phyloP scores from a whole-genome alignment of 2,113 vertebrate genomes.

The Catharus minimus region DNA sequence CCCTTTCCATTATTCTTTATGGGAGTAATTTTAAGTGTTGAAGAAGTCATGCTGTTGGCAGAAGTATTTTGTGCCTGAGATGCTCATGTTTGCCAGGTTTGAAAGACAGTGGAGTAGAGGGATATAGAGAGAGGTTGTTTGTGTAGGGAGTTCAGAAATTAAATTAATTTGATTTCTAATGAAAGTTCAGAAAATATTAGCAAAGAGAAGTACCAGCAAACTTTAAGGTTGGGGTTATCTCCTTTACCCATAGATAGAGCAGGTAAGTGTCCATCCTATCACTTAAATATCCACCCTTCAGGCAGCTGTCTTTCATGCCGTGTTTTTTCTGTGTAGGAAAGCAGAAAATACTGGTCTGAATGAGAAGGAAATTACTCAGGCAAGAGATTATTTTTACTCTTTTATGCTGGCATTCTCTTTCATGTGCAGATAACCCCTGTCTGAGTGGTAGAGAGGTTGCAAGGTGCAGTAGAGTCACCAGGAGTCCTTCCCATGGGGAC shows the following conservation, averaged over 20 bases:
- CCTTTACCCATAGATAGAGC: not conserved
- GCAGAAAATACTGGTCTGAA: not conserved
- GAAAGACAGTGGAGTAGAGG: not conserved
- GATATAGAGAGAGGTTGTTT: not conserved
- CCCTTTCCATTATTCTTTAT: conserved; percentile 62
- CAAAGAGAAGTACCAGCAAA: not conserved
- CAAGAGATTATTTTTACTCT: not conserved
- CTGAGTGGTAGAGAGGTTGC: not conserved
- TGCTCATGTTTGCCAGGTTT: conserved; percentile 34
- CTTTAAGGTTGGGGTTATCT: not conserved
- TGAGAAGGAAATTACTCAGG: not conserved
- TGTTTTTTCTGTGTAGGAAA: not conserved
- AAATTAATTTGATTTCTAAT: conserved; percentile 58
- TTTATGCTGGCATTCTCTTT: not conserved
- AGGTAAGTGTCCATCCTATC: not conserved
- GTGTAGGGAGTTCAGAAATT: not conserved
- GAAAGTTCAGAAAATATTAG: not conserved
- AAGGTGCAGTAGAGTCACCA: not conserved
- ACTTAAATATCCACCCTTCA: not conserved
- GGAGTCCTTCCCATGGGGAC: not conserved
- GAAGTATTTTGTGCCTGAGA: conserved; percentile 54
- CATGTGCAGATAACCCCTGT: not conserved
- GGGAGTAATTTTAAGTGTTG: conserved; percentile 52
- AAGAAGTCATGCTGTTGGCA: conserved; percentile 39
- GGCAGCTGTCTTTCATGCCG: not conserved